Base-by-base conservation (phyloP, 2,797 vertebrate genomes). In the Fistularia tabacaria region DNA sequence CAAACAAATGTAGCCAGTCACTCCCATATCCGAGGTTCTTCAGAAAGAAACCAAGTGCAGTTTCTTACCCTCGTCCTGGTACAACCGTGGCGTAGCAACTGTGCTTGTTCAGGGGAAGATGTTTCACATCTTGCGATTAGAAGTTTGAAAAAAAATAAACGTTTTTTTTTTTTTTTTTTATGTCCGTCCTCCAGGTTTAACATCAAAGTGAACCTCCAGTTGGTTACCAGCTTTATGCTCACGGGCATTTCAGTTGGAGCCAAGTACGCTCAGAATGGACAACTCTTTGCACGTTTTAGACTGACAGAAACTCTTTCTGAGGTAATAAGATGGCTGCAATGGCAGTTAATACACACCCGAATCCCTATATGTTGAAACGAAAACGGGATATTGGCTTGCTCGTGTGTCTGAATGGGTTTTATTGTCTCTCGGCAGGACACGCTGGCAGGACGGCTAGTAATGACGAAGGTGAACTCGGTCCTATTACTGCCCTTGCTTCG, bases 391-490 rank as follows among this genome's bases (percentile, higher is more conserved):
- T 49, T 42, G 41, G 36, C 10, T 49, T 9, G 49, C 15, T 4
- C 10, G 7, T 10, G 38, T 5, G 38, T 36, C 25, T 25, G 25
- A 25, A 25, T 25, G 25, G 25, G 25, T 25, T 25, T 25, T 25
- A 3, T 25, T 25, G 2, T 25, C 25, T 25, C 39, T 40, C 39
- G 7, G 38, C 37, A 89, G 87, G 97, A 99, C 84, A 99, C 97
- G 49, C 88, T 98, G 87, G 96, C 97, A 40, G 97, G 97, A 63
- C 89, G 97, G 66, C 90, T 99, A 71, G 96, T 99, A 70, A 99
- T 99, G 96, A 99, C 97, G 85, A 99, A 98, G 93, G 97, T 99
- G 76, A 95, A 96, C 80, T 96, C 96, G 59, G 97, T 99, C 74
- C 92, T 98, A 74, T 83, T 99, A 88, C 88, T 98, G 74, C 97